These are phyloP conservation scores for Planococcus citri DNA, from an alignment of 1,140 invertebrate species.

Conservation along the genomic window DNA sequence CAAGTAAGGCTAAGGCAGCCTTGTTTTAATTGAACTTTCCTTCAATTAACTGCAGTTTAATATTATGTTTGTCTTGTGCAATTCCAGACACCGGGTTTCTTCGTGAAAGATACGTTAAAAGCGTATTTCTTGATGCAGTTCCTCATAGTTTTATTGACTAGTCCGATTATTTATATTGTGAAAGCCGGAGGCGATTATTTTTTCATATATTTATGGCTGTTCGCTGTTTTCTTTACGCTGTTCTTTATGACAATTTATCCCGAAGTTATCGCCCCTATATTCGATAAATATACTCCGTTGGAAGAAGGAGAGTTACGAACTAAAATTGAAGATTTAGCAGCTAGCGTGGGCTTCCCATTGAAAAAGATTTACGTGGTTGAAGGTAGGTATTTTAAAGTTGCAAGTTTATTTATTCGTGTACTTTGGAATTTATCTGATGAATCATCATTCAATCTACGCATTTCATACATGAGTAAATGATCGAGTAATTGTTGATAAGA, in stretches of 20 bases:
- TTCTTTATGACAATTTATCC: conserved; percentile 85
- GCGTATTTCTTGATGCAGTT: conserved; percentile 65
- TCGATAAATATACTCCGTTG: conserved; percentile 95
- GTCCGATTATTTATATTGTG: conserved; percentile 48
- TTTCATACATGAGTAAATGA: too few species aligned
- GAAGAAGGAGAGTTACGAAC: conserved; percentile 76
- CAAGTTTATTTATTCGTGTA: not conserved
- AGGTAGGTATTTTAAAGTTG: conserved; percentile 38
- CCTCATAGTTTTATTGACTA: conserved; percentile 65
- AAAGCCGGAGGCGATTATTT: conserved; percentile 81
- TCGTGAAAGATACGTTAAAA: conserved; percentile 87
- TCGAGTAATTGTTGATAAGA: too few species aligned
- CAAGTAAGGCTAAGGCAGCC: too few species aligned
- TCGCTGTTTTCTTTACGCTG: conserved; percentile 63
- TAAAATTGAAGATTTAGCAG: conserved; percentile 80
- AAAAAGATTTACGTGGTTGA: conserved; percentile 95
- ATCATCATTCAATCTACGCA: too few species aligned
- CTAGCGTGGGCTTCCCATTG: conserved; percentile 78
- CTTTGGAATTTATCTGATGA: not conserved
- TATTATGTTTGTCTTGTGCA: conserved; percentile 32
- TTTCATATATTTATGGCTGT: conserved; percentile 90
- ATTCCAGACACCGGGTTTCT: conserved; percentile 74
- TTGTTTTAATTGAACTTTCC: not conserved
- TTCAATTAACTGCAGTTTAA: not conserved
- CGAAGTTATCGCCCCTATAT: conserved; percentile 91